phyloP scores from a whole-genome alignment of 2,797 vertebrate genomes.

The Cyclopterus lumpus region DNA sequence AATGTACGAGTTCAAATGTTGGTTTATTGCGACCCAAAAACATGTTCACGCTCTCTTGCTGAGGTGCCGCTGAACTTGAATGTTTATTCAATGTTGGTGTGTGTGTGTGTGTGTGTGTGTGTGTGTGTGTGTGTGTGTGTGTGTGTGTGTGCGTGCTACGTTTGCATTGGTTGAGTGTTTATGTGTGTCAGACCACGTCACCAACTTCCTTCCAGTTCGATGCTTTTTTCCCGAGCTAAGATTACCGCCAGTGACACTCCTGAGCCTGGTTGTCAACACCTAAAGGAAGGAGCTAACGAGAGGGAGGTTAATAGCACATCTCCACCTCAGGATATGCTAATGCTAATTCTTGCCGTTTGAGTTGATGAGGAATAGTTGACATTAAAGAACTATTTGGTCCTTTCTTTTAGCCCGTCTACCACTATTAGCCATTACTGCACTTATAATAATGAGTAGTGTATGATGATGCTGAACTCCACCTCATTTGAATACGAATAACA shows the following conservation, averaged over 20 bases:
- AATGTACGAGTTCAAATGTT: neutral
- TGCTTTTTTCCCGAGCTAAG: constrained; percentile 61
- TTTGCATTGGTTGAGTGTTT: too few species aligned
- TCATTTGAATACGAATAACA: constrained; percentile 26
- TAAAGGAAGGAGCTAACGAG: constrained; percentile 39
- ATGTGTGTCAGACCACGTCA: neutral
- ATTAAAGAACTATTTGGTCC: constrained; percentile 18
- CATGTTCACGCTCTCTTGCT: neutral
- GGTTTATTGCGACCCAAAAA: neutral
- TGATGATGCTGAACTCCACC: constrained; percentile 13
- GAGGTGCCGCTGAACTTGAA: neutral
- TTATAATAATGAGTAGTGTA: constrained; percentile 15
- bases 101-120: too few species aligned
- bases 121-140: neutral
- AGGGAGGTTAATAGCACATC: constrained; percentile 49
- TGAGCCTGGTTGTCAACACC: constrained; percentile 57
- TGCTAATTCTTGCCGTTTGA: constrained; percentile 53
- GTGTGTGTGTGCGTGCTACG: neutral
- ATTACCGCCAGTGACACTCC: constrained; percentile 67
- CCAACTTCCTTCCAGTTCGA: constrained; percentile 37
- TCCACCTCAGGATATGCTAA: constrained; percentile 59
- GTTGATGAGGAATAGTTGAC: constrained; percentile 27
- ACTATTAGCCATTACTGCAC: constrained; percentile 1
- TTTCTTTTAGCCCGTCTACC: neutral
- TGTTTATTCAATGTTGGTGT: neutral